Evolutionary conservation across 37 sponge, comb jelly and placozoan species (phyloP), one percentile per base, ranked within the genome.

Genomic region (Chondrilla cf. caribensis): DNA sequence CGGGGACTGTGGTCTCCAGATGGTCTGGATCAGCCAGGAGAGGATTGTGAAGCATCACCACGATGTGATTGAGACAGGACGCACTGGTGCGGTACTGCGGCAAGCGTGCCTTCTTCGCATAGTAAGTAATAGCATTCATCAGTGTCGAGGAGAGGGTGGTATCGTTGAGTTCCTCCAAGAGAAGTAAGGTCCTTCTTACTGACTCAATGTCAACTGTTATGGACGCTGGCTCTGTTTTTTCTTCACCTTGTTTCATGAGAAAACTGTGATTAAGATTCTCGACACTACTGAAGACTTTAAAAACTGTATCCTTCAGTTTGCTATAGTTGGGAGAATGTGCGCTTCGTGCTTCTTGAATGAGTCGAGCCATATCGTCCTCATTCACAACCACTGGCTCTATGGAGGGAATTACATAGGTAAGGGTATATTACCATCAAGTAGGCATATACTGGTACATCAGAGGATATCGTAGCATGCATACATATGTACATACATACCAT

Each of bases 11-110:
- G 6, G 39, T 70, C 26, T 84, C 85, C 26, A 94, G 58, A 43
- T 89, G 93, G 86, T 94, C 92, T 11, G 97, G 97, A 58, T 92
- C 91, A 31, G 72, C 78, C 4, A 96, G 81, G 28, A 87, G 67
- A 0, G 97, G 97, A 80, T 90, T 94, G 36, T 94, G 89, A 57
- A 95, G 33, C 28, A 91, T 64, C 9, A 88, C 79, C 15, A 92
- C 85, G 57, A 85, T 73, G 62, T 92, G 91, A 40, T 89, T 89
- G 26, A 92, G 82, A 21, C 42, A 67, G 19, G 70, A 39, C 19
- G 58, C 41, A 42, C 35, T 21, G 0, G 18, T 11, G 57, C 76
- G 68, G 19, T 3, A 18, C 32, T 39, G 73, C 25, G 77, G 32
- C 18, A 76, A 25, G 58, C 39, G 39, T 0, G 90, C 55, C 2